These are phyloP conservation scores for Noctuana brunneofusca DNA, from an alignment of 2,888 invertebrate species.

Conservation along the genomic window DNA sequence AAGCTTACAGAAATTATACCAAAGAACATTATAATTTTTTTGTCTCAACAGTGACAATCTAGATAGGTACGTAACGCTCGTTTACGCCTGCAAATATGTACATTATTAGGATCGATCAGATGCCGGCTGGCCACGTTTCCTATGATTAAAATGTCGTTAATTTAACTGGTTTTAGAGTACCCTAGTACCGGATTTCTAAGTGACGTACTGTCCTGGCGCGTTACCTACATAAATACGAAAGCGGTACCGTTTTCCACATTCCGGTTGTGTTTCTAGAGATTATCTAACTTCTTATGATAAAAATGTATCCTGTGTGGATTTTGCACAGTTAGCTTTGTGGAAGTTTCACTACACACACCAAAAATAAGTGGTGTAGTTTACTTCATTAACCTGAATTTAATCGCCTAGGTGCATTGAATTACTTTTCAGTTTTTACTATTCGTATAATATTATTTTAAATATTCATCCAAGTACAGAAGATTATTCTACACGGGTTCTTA, in stretches of 20 bases:
- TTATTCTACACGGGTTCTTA: too few relatives aligned
- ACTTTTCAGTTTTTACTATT: too few relatives aligned
- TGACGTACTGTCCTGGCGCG: neutral
- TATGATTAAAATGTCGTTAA: slow-evolving; percentile 60
- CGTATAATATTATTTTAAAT: too few relatives aligned
- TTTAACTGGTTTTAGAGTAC: slow-evolving; percentile 20
- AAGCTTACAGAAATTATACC: slow-evolving; percentile 2
- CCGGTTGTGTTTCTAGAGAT: neutral
- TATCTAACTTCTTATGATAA: neutral
- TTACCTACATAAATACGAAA: slow-evolving; percentile 10
- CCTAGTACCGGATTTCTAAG: neutral
- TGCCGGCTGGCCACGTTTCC: slow-evolving; percentile 32
- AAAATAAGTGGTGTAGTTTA: too few relatives aligned
- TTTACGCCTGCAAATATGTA: slow-evolving; percentile 13
- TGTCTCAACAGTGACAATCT: neutral
- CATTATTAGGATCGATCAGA: slow-evolving; percentile 24
- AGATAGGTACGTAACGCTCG: slow-evolving; percentile 2
- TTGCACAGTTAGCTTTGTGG: too few relatives aligned
- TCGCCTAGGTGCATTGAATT: too few relatives aligned
- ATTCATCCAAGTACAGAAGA: too few relatives aligned
- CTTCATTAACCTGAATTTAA: too few relatives aligned
- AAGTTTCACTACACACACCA: too few relatives aligned
- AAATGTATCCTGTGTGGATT: neutral
- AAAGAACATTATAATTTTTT: slow-evolving; percentile 1
- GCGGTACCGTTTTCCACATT: neutral